Base-by-base conservation (phyloP, 2,797 vertebrate genomes). In the Staurois parvus region DNA sequence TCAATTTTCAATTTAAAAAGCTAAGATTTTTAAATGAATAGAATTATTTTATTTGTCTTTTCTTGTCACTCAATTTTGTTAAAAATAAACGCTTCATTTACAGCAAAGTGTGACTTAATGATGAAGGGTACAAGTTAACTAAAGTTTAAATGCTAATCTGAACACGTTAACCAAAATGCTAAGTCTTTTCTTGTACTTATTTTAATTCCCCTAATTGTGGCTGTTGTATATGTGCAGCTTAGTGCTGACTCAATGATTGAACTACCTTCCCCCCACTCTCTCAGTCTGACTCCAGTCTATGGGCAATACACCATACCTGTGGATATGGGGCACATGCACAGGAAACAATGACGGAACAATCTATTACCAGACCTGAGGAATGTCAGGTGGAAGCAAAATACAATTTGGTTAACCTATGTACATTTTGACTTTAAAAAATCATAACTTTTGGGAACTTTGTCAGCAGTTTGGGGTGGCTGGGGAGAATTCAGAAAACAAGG, bases 11-110 rank as follows among this genome's bases (percentile, higher is more conserved):
- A 40, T 40, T n/a, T 19, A 72, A 72, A 72, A 40, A 37, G 21
- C 32, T 72, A 40, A 72, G 69, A 72, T 40, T 72, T 72, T 72
- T 40, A 70, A 37, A 7, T 72, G 32, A 72, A 72, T 40, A 40
- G 37, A 72, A 37, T 34, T 0, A 10, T 24, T 70, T 70, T 34
- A 70, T 70, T 70, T 70, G 19, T 17, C 19, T 40, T 72, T n/a
- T 30, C 34, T 37, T 40, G 69, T 72, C 34, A 72, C 12, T 72
- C 69, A 40, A 40, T 72, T 59, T 72, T 40, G 69, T 72, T 40
- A 11, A 72, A 72, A 72, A 40, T 40, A 72, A 72, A 72, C 40
- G 34, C 69, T 42, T 21, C 34, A 40, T n/a, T 40, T 21, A 72
- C 69, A 72, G 69, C 34, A 37, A 72, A 72, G 30, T 70, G 34